A percentile compares a stretch with the other conserved stretches of the same genome.
These are phyloP conservation scores for Perdix hodgsoniae DNA, from an alignment of 2,797 vertebrate species.

Conservation along the genomic window DNA sequence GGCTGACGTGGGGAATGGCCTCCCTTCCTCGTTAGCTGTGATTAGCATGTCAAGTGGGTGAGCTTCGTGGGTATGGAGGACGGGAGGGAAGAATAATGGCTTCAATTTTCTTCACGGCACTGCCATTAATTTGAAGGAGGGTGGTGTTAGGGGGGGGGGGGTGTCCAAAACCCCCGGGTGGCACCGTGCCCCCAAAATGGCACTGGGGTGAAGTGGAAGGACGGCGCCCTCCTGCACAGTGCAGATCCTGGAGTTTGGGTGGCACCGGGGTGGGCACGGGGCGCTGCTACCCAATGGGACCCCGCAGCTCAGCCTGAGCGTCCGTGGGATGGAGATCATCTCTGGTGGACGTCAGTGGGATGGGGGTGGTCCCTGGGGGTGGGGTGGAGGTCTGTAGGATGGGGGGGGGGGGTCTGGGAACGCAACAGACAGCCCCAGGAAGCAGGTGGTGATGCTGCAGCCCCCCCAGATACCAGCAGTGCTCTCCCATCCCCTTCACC, in stretches of 20 bases:
- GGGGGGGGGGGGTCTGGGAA: too few species aligned
- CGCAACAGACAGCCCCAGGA: too few species aligned
- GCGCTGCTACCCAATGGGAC: too few species aligned
- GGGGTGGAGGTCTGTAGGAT: too few species aligned
- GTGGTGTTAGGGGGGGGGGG: slow-evolving; percentile 43
- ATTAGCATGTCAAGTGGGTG: slow-evolving; percentile 69
- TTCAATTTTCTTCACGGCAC: slow-evolving; percentile 67
- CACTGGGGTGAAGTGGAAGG: neutral
- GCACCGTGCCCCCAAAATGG: neutral
- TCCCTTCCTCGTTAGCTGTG: slow-evolving; percentile 71
- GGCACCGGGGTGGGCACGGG: neutral
- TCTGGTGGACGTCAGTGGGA: too few species aligned
- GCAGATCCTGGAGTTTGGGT: neutral
- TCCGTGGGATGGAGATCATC: too few species aligned
- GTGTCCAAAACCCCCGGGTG: slow-evolving; percentile 4
- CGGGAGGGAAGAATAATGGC: slow-evolving; percentile 69
- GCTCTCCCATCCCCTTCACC: neutral
- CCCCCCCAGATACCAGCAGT: neutral
- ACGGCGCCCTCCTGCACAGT: neutral
- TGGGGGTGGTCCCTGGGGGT: too few species aligned
- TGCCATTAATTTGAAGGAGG: slow-evolving; percentile 64
- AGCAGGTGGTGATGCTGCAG: neutral
- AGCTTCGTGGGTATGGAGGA: slow-evolving; percentile 65
- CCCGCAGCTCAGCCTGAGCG: too few species aligned
- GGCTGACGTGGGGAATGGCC: slow-evolving; percentile 59